These are phyloP conservation scores for Micrasema longulum DNA, from an alignment of 1,140 invertebrate genomes.

Conservation along the genomic window DNA sequence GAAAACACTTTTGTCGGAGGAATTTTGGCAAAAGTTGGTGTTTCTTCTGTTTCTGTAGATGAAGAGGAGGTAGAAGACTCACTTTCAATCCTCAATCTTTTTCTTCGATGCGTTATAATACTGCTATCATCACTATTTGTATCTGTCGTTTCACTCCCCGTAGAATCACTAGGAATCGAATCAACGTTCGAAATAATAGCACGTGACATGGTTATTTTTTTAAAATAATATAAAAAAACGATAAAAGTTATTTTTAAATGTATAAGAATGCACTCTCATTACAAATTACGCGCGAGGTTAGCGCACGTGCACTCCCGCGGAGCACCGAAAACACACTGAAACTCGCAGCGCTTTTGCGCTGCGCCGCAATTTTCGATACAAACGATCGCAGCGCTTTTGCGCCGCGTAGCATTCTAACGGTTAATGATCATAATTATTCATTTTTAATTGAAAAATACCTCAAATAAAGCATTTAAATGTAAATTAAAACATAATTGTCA, in stretches of 20 bases:
- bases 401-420: conserved; percentile 39
- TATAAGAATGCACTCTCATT: conserved; percentile 41
- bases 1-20: conserved; percentile 40
- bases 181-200: no score
- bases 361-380: conserved; percentile 42
- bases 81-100: conserved; percentile 36
- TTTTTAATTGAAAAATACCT: no score
- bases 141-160: conserved; percentile 27
- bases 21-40: conserved; percentile 38
- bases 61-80: conserved; percentile 40
- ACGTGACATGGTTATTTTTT: conserved; percentile 30
- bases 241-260: conserved; percentile 23
- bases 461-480: no score
- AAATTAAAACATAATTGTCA: no score
- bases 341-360: conserved; percentile 38
- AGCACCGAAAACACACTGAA: conserved; percentile 35
- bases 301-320: conserved; percentile 21
- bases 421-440: background rate
- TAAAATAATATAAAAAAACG: background rate
- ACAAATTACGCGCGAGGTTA: conserved; percentile 38
- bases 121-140: conserved; percentile 36
- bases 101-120: conserved; percentile 34
- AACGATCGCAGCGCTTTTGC: conserved; percentile 47
- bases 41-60: conserved; percentile 40
- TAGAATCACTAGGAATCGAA: no score